These are phyloP conservation scores for Lampris incognitus DNA, from an alignment of 2,113 vertebrate species.

Conservation along the genomic window DNA sequence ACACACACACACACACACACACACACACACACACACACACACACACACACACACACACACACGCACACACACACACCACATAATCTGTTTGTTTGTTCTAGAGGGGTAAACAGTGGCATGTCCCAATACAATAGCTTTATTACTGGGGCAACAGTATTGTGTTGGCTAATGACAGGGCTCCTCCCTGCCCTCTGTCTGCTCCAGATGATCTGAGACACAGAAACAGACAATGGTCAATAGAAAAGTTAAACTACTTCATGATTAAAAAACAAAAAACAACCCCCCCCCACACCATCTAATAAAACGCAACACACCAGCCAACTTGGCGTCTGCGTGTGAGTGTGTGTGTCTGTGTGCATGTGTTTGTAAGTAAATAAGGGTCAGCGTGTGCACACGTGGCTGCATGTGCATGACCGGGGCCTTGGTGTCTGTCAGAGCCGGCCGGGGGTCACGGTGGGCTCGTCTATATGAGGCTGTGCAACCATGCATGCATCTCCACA, in stretches of 20 bases:
- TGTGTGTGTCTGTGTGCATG: conserved; percentile 3
- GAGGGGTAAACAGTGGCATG: conserved; percentile 53
- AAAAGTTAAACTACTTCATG: no score
- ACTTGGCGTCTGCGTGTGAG: background rate
- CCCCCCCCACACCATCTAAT: no score
- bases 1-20: no score
- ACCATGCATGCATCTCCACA: conserved; percentile 5
- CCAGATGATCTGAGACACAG: conserved; percentile 41
- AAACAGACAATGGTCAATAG: background rate
- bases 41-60: no score
- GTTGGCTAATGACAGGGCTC: conserved; percentile 66
- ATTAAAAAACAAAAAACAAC: no score
- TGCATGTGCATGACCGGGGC: background rate
- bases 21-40: no score
- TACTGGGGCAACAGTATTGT: conserved; percentile 74
- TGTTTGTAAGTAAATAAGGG: background rate
- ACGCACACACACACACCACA: no score
- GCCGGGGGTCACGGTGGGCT: background rate
- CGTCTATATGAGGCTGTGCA: conserved; percentile 5
- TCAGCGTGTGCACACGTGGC: no score
- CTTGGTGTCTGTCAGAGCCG: conserved; percentile 7
- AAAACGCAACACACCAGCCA: no score
- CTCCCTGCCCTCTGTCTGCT: conserved; percentile 60
- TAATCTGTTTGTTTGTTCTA: conserved; percentile 46
- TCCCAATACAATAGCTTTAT: conserved; percentile 72